These are phyloP conservation scores for Ichneumoninae sp. DNA, from an alignment of 2,888 invertebrate species.

Conservation along the genomic window DNA sequence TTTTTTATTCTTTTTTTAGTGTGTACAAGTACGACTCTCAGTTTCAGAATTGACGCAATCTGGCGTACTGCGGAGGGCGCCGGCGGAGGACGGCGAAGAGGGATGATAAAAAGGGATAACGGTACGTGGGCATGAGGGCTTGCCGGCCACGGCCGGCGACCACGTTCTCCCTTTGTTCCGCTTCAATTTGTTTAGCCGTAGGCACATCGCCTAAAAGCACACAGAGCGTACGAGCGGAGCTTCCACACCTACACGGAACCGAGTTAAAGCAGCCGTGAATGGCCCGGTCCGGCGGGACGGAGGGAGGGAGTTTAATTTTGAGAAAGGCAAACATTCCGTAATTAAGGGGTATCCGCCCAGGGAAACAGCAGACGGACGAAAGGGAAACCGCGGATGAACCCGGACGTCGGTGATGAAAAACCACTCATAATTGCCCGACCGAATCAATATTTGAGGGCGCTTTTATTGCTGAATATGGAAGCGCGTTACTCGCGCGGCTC, in stretches of 20 bases:
- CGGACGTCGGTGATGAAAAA: slow-evolving; percentile 73
- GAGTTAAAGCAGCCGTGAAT: slow-evolving; percentile 36
- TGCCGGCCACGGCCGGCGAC: neutral
- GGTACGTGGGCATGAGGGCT: slow-evolving; percentile 17
- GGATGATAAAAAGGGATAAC: slow-evolving; percentile 34
- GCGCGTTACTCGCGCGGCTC: neutral
- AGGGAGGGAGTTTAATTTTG: slow-evolving; percentile 77
- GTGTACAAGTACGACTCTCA: neutral
- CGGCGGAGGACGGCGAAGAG: neutral
- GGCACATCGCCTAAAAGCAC: slow-evolving; percentile 58
- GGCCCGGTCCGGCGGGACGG: slow-evolving; percentile 41
- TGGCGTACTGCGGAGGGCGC: neutral
- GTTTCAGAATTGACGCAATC: slow-evolving; percentile 21
- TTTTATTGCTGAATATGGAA: slow-evolving; percentile 75
- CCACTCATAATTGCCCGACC: slow-evolving; percentile 77
- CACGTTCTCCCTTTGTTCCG: slow-evolving; percentile 23
- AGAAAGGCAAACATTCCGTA: slow-evolving; percentile 79
- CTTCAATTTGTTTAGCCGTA: slow-evolving; percentile 75
- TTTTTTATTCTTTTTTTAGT: slow-evolving; percentile 3
- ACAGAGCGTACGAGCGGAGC: slow-evolving; percentile 5
- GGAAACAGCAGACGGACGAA: slow-evolving; percentile 56
- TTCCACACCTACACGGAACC: slow-evolving; percentile 33
- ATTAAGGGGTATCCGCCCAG: slow-evolving; percentile 72
- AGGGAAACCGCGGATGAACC: slow-evolving; percentile 63
- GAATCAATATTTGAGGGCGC: slow-evolving; percentile 78